phyloP scores from a whole-genome alignment of 92 coral and sea anemone genomes.

The Metridium senile region DNA sequence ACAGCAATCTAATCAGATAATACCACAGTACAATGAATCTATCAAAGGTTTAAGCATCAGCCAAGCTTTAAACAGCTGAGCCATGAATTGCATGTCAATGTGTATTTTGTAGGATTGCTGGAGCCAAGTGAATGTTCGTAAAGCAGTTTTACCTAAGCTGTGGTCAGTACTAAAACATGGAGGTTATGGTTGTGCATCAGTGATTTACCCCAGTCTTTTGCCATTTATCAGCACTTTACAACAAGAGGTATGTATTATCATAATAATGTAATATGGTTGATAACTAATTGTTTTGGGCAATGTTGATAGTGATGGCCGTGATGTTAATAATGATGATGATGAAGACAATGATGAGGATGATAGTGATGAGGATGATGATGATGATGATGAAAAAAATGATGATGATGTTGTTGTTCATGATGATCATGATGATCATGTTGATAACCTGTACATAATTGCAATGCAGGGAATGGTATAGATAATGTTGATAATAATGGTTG shows the following conservation, averaged over 20 bases:
- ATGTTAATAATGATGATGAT: not conserved
- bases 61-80: too few species aligned
- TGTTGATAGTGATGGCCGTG: slow-evolving; percentile 6
- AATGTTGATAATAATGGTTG: not conserved
- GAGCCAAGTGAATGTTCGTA: slow-evolving; percentile 85
- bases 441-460: not conserved
- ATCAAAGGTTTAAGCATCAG: too few species aligned
- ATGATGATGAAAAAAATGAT: slow-evolving; percentile 8
- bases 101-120: slow-evolving; percentile 77
- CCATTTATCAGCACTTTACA: slow-evolving; percentile 91
- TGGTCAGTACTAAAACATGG: slow-evolving; percentile 85
- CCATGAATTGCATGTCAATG: not conserved
- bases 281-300: too few species aligned
- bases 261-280: too few species aligned
- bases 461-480: not conserved
- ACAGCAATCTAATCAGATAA: too few species aligned
- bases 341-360: not conserved
- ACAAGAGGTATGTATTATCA: slow-evolving; percentile 56
- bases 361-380: not conserved
- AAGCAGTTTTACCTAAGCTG: slow-evolving; percentile 93
- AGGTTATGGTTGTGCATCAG: slow-evolving; percentile 84
- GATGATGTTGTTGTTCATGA: not conserved
- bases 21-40: too few species aligned
- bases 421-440: slow-evolving; percentile 2
- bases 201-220: slow-evolving; percentile 72